These are phyloP conservation scores for Chrysochloris asiatica DNA, from an alignment of 2,113 vertebrate genomes.

Conservation along the genomic window DNA sequence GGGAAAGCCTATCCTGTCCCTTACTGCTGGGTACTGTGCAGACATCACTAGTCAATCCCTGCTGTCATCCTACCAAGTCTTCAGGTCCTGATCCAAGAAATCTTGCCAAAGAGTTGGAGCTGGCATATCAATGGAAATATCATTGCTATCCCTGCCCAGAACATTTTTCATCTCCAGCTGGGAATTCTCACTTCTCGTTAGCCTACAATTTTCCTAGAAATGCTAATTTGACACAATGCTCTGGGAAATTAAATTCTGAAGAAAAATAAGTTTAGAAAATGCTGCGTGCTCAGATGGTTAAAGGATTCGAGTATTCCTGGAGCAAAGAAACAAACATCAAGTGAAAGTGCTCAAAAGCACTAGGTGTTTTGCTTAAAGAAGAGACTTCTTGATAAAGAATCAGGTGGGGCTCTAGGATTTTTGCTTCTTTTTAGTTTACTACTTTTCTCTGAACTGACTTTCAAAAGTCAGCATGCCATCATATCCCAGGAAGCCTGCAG, in stretches of 20 bases:
- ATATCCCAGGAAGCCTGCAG: too few relatives aligned
- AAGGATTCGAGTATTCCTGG: not conserved
- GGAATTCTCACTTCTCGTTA: not conserved
- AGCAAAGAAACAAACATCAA: not conserved
- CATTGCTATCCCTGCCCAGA: not conserved
- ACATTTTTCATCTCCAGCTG: not conserved
- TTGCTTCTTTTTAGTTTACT: too few relatives aligned
- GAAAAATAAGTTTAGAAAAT: not conserved
- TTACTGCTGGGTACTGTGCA: not conserved
- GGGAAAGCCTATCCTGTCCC: not conserved
- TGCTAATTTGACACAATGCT: not conserved
- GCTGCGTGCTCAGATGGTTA: not conserved
- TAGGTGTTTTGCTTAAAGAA: too few relatives aligned
- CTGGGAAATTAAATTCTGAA: not conserved
- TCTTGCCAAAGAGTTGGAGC: not conserved
- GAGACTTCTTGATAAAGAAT: too few relatives aligned
- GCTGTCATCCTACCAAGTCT: not conserved
- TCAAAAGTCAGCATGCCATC: too few relatives aligned
- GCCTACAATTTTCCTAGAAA: slow-evolving; percentile 15
- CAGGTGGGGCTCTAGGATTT: too few relatives aligned
- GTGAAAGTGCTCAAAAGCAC: too few relatives aligned
- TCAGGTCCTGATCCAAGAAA: not conserved
- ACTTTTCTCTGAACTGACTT: too few relatives aligned
- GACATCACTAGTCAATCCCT: not conserved
- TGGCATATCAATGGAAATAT: not conserved